phyloP scores from a whole-genome alignment of 2,888 invertebrate genomes.

The Erpobdella octoculata region DNA sequence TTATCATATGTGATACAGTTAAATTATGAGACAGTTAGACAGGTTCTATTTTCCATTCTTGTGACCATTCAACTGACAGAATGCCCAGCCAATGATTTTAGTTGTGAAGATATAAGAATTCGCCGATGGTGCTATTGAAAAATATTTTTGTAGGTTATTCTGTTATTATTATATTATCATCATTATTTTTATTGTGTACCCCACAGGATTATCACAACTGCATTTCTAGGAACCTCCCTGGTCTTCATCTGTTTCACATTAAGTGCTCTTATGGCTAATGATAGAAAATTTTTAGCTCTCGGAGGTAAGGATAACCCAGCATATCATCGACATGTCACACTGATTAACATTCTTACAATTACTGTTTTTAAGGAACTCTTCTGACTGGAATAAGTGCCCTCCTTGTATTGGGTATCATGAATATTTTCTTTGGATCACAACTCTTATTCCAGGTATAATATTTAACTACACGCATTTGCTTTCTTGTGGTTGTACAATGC shows the following conservation, averaged over 20 bases:
- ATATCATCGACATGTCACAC: not conserved
- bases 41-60: no score
- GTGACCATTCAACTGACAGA: no score
- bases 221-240: constrained; percentile 72
- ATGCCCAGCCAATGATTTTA: not conserved
- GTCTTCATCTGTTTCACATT: constrained; percentile 86
- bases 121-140: not conserved
- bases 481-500: not conserved
- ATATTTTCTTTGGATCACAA: constrained; percentile 75
- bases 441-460: constrained; percentile 65
- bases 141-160: no score
- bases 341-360: not conserved
- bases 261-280: constrained; percentile 71
- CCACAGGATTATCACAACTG: constrained; percentile 77
- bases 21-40: no score
- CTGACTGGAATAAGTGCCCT: constrained; percentile 74
- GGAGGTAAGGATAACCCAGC: constrained; percentile 61
- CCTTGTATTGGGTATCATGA: constrained; percentile 66
- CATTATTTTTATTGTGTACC: no score
- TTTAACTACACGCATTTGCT: not conserved
- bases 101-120: not conserved
- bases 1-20: no score
- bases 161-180: no score
- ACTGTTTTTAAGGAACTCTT: constrained; percentile 57
- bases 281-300: constrained; percentile 79